Percentiles rank a stretch among this genome's conserved stretches.
Evolutionary conservation across 2,113 vertebrate genomes (phyloP).

Genomic region (Leptocoma aspasia): DNA sequence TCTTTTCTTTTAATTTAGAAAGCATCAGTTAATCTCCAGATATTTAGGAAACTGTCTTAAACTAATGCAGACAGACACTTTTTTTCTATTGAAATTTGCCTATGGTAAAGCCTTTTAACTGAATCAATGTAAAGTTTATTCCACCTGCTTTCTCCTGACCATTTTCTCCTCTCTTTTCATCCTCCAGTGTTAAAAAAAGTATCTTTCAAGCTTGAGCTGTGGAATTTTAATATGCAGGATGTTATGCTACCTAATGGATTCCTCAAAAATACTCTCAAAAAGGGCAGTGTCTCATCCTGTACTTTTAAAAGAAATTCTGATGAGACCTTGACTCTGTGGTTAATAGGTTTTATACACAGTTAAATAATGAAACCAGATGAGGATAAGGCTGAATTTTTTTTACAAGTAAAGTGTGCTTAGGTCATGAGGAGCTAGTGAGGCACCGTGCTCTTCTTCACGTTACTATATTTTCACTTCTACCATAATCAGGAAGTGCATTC

Average conservation of each 20-base stretch:
- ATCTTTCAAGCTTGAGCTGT: neutral
- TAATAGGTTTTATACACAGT: neutral
- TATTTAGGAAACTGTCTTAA: neutral
- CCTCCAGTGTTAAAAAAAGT: neutral
- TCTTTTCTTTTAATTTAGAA: neutral
- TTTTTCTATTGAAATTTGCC: neutral
- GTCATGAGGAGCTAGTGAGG: neutral
- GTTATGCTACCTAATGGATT: neutral
- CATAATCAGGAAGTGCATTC: neutral
- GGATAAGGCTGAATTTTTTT: neutral
- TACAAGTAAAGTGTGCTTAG: neutral
- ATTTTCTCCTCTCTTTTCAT: neutral
- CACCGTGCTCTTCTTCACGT: neutral
- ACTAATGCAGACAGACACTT: fast-evolving
- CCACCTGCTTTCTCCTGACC: neutral
- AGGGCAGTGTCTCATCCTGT: neutral
- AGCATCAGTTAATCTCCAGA: neutral
- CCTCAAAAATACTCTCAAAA: neutral
- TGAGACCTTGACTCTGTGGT: neutral
- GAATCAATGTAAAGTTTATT: neutral
- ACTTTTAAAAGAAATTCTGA: neutral
- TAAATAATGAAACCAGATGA: neutral
- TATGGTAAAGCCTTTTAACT: neutral
- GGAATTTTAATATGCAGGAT: neutral
- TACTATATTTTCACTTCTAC: neutral